A percentile compares a stretch with the other conserved stretches of the same genome.
phyloP scores from a whole-genome alignment of 2,888 invertebrate genomes.

The Mimas tiliae region DNA sequence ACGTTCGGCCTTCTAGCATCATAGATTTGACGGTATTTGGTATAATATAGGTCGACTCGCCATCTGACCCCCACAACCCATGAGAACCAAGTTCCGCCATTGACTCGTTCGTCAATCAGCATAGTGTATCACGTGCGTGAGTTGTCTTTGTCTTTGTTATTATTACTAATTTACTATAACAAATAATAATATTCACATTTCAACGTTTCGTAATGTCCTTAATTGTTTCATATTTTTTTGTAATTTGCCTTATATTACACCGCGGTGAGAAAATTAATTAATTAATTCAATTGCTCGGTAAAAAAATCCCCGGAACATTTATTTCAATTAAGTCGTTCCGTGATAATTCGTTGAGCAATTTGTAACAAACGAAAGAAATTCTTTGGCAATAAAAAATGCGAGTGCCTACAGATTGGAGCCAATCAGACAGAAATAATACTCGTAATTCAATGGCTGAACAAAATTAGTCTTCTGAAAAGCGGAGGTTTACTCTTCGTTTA shows the following conservation, averaged over 20 bases:
- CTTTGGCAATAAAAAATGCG: background rate
- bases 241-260: background rate
- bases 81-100: too few species aligned
- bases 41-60: too few species aligned
- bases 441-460: slow-evolving; percentile 17
- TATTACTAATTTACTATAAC: too few species aligned
- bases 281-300: background rate
- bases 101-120: too few species aligned
- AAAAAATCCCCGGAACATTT: slow-evolving; percentile 1
- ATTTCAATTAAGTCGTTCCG: slow-evolving; percentile 6
- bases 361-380: background rate
- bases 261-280: background rate
- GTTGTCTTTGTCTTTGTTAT: too few species aligned
- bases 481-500: slow-evolving; percentile 9
- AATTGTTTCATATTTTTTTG: background rate
- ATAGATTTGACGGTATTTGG: too few species aligned
- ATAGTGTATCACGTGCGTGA: too few species aligned
- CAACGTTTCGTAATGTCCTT: background rate
- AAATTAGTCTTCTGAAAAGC: slow-evolving; percentile 6
- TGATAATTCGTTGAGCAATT: slow-evolving; percentile 9
- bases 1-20: too few species aligned
- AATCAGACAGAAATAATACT: slow-evolving; percentile 21
- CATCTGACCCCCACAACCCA: too few species aligned
- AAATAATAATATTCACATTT: background rate
- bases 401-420: slow-evolving; percentile 5